phyloP scores from a whole-genome alignment of 64 coral and sea anemone species.

The Actinia tenebrosa region DNA sequence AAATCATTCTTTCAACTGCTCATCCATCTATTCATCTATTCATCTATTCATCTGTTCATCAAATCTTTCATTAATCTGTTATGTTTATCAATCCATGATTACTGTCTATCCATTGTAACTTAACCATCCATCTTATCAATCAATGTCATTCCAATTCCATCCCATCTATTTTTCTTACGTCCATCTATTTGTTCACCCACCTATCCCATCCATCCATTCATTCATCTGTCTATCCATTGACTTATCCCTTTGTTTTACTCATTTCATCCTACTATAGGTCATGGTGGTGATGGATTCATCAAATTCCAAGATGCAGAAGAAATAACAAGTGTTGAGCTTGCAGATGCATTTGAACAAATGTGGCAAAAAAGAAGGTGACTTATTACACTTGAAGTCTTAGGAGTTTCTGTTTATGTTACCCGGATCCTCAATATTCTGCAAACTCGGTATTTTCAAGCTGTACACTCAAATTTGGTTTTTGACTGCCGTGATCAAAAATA shows the following conservation, averaged over 20 bases:
- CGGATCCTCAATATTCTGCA: too few relatives aligned
- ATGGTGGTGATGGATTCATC: constrained; percentile 96
- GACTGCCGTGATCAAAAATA: too few relatives aligned
- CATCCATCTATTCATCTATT: background rate
- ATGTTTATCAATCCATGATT: too few relatives aligned
- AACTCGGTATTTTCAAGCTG: too few relatives aligned
- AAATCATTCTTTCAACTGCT: too few relatives aligned
- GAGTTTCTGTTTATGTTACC: too few relatives aligned
- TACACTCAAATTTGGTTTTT: too few relatives aligned
- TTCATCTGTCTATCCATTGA: background rate
- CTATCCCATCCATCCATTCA: background rate
- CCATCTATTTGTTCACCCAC: background rate
- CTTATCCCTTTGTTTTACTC: background rate
- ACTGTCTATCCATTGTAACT: too few relatives aligned
- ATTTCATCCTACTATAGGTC: constrained; percentile 24
- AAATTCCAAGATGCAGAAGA: constrained; percentile 99
- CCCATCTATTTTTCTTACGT: background rate
- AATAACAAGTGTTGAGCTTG: constrained; percentile 91
- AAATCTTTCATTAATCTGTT: too few relatives aligned
- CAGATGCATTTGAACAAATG: constrained; percentile 99
- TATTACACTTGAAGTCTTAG: too few relatives aligned
- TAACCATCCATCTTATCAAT: too few relatives aligned
- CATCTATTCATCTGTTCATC: too few relatives aligned
- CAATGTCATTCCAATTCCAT: background rate
- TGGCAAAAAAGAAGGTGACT: constrained; percentile 94